Conservation (phyloP, 2,113 vertebrate genomes). For the Rana temporaria region DNA sequence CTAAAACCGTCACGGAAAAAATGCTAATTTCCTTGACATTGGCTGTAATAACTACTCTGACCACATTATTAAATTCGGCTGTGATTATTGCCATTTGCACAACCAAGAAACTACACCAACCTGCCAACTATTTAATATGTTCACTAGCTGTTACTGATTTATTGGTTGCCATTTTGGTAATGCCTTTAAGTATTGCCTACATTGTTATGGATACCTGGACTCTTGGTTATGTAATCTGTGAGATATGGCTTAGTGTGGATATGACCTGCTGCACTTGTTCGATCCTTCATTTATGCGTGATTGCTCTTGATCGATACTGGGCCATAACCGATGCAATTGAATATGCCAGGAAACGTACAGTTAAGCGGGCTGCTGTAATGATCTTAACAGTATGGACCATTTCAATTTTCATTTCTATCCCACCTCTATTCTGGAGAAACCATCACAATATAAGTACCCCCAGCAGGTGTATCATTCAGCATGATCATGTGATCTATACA, state of each 20-base stretch:
- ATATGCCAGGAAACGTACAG: constrained; percentile 83
- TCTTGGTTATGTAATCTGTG: constrained; percentile 83
- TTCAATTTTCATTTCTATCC: constrained; percentile 86
- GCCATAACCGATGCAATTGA: constrained; percentile 89
- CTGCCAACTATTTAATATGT: constrained; percentile 91
- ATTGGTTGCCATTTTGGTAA: constrained; percentile 85
- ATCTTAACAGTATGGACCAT: constrained; percentile 82
- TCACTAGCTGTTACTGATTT: constrained; percentile 89
- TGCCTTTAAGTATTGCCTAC: constrained; percentile 89
- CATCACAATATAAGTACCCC: constrained; percentile 65
- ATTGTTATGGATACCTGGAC: constrained; percentile 83
- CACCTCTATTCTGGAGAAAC: constrained; percentile 86
- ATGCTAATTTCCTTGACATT: constrained; percentile 77
- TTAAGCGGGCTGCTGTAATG: constrained; percentile 79
- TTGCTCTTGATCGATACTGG: constrained; percentile 90
- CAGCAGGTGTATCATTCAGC: constrained; percentile 81
- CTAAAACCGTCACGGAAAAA: constrained; percentile 77
- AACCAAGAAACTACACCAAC: constrained; percentile 88
- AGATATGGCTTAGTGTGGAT: constrained; percentile 88
- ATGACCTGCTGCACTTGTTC: constrained; percentile 93
- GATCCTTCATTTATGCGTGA: constrained; percentile 89
- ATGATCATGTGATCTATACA: constrained; percentile 86
- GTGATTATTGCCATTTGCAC: constrained; percentile 86
- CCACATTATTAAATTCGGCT: constrained; percentile 79
- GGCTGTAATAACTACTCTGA: constrained; percentile 77